Percentiles rank a stretch among this genome's conserved stretches.
These are phyloP conservation scores for Crotalus horridus DNA, from an alignment of 2,113 vertebrate genomes.

Conservation along the genomic window DNA sequence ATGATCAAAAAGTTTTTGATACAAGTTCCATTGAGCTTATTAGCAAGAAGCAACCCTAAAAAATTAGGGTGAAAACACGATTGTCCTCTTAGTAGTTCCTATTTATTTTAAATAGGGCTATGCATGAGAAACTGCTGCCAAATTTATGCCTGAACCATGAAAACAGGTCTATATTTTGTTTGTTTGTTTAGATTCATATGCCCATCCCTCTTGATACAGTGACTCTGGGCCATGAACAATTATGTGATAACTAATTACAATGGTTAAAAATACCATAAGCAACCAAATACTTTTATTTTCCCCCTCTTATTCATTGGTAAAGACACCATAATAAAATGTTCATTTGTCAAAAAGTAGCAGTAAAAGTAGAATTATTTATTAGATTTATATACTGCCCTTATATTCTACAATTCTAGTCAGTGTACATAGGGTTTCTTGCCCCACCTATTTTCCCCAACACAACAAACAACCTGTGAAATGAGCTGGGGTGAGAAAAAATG, in stretches of 20 bases:
- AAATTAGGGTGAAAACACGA: neutral
- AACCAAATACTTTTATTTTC: neutral
- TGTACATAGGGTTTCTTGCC: neutral
- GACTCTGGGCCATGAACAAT: neutral
- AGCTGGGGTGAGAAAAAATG: neutral
- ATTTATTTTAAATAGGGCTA: neutral
- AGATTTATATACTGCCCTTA: neutral
- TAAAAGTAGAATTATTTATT: neutral
- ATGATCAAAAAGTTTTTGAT: neutral
- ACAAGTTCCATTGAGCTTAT: neutral
- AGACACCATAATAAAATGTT: neutral
- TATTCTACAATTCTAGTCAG: neutral
- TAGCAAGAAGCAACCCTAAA: neutral
- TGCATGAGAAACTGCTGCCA: neutral
- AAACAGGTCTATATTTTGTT: rapidly evolving
- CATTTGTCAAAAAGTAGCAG: neutral
- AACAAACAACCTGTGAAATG: neutral
- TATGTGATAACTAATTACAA: neutral
- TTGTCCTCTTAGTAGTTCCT: neutral
- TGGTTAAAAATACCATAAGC: no score
- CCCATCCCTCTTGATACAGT: neutral
- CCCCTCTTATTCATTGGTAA: neutral
- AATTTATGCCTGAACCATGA: neutral
- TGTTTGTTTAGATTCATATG: neutral
- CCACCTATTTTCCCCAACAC: neutral